Evolutionary conservation across 2,113 vertebrate species (phyloP).

Genomic region (Epinephelus lanceolatus): DNA sequence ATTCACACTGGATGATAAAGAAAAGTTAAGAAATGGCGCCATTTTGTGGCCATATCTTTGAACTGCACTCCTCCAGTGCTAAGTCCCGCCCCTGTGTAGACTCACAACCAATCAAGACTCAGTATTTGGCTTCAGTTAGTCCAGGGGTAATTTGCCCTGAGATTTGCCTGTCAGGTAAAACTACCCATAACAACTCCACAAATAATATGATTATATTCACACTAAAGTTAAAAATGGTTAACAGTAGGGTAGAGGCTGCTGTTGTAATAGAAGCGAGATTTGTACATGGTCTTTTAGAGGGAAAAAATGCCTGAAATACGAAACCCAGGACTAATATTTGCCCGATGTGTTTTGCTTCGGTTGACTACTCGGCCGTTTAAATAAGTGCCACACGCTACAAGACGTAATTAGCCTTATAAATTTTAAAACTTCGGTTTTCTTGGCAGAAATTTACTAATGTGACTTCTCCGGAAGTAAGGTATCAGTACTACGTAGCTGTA

Average conservation of each 20-base stretch:
- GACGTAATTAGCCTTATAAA: conserved; percentile 34
- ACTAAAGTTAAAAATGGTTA: rapidly evolving
- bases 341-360: rapidly evolving
- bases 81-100: conserved; percentile 50
- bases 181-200: rapidly evolving
- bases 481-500: not conserved
- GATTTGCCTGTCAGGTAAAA: not conserved
- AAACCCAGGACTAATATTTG: rapidly evolving
- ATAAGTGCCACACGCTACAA: conserved; percentile 41
- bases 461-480: not conserved
- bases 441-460: not conserved
- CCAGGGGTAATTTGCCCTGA: not conserved
- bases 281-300: rapidly evolving
- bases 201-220: rapidly evolving
- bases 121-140: not conserved
- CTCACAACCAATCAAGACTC: conserved; percentile 68
- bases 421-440: not conserved
- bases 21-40: not conserved
- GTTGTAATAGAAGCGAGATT: rapidly evolving
- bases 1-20: too few species aligned
- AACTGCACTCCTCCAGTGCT: not conserved
- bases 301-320: conserved; percentile 23
- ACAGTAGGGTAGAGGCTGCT: rapidly evolving
- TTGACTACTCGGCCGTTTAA: conserved; percentile 34
- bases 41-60: conserved; percentile 28